Conservation (phyloP, 2,888 invertebrate genomes). For the Julus scanicus region DNA sequence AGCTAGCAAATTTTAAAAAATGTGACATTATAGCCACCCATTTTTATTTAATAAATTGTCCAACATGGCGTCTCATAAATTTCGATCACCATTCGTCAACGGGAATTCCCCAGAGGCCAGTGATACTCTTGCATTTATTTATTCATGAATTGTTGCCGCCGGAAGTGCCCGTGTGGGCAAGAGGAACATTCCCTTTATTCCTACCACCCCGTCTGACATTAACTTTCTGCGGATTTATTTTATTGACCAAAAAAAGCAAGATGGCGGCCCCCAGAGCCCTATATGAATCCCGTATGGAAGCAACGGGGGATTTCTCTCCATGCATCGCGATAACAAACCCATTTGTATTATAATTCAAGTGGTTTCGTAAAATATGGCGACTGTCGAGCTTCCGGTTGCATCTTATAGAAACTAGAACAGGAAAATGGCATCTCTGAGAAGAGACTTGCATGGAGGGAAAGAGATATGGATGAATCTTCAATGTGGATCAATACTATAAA, state of each 20-base stretch:
- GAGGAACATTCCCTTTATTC: slow-evolving; percentile 13
- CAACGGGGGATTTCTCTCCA: background rate
- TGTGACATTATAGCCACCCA: background rate
- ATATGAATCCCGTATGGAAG: background rate
- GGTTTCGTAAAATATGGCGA: background rate
- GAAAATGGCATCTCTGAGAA: background rate
- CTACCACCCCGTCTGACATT: background rate
- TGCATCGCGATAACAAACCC: background rate
- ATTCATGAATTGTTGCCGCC: slow-evolving; percentile 30
- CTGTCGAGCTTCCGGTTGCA: slow-evolving; percentile 13
- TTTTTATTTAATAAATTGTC: slow-evolving; percentile 20
- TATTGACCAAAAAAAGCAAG: slow-evolving; percentile 26
- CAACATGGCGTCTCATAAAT: background rate
- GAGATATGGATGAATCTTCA: background rate
- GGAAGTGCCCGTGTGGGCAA: slow-evolving; percentile 24
- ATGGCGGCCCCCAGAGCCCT: slow-evolving; percentile 21
- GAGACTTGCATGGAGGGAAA: background rate
- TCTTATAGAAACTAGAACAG: background rate
- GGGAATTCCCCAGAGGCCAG: background rate
- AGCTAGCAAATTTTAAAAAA: slow-evolving; percentile 16
- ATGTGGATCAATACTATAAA: background rate
- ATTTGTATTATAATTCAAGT: slow-evolving; percentile 7
- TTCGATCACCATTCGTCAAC: background rate
- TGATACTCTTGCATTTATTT: background rate
- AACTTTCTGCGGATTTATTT: slow-evolving; percentile 17